Base-by-base conservation (phyloP, 1,140 invertebrate genomes). In the Nephotettix cincticeps region DNA sequence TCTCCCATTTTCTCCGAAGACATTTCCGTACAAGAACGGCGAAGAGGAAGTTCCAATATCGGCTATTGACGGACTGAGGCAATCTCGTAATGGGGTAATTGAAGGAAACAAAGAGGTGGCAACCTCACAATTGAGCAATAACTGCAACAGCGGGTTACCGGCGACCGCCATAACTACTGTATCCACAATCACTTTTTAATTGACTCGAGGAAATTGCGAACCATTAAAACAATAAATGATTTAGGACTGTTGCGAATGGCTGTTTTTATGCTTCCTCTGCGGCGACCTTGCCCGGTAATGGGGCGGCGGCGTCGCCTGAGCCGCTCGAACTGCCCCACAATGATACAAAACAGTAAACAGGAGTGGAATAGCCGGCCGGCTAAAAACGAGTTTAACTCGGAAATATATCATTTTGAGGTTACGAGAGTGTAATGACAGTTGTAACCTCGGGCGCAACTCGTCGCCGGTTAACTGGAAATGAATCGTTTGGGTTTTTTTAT, bases 161-260 rank as follows among this genome's bases (percentile, higher is more conserved):
- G 6, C 21, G 19, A 51, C 47, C 14, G 47, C 47, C 47, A 21
- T 51, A 51, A 51, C 47, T 61, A 29, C 56, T 27, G 56, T 61
- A 61, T 61, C 56, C 56, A 61, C 56, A 61, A 61, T 61, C 56
- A 61, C 56, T 51, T 51, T 51, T 51, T 51, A 51, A 51, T 51
- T 51, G 47, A 51, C 47, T 51, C 14, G 47, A n/a, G 47, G 47
- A 51, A 51, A 51, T 51, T 51, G 47, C 25, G 25, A 29, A 25
- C 56, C 56, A 61, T 61, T 61, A 61, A 61, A 61, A 29, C 56
- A 61, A 61, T 61, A 61, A 61, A 25, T 61, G 56, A 61, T 61
- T 61, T 61, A 61, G 27, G 56, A 61, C 56, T 61, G 56, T 61
- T 61, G 56, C 23, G 28, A 61, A 61, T 29, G 56, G 56, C 23